Evolutionary conservation across 2,888 invertebrate species (phyloP).

Genomic region (Agonopterix subpropinquella): DNA sequence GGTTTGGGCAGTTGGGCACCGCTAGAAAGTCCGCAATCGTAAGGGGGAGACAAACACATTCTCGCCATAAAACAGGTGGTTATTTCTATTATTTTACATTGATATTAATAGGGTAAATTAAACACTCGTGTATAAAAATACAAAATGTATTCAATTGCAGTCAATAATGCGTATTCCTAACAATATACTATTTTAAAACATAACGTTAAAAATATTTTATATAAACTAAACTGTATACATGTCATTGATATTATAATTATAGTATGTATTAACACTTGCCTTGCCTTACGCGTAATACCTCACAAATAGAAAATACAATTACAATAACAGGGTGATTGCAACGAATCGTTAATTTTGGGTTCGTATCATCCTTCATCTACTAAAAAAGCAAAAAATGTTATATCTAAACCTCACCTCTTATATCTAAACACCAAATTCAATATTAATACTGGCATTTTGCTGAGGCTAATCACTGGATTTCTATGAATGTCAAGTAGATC

Average conservation of each 20-base stretch:
- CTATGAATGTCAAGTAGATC: no score
- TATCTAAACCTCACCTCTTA: no score
- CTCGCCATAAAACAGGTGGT: no score
- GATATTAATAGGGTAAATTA: not conserved
- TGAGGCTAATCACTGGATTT: no score
- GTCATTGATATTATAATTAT: slow-evolving; percentile 19
- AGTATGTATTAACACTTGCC: slow-evolving; percentile 24
- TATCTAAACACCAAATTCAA: no score
- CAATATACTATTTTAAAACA: not conserved
- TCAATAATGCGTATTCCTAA: slow-evolving; percentile 24
- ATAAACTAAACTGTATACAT: slow-evolving; percentile 14
- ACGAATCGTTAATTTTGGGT: not conserved
- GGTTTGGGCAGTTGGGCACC: no score
- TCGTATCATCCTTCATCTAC: no score
- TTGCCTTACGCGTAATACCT: slow-evolving; percentile 39
- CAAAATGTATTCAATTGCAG: slow-evolving; percentile 16
- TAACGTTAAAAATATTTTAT: slow-evolving; percentile 7
- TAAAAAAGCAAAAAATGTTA: no score
- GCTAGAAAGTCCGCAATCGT: no score
- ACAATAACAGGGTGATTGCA: not conserved
- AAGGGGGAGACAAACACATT: no score
- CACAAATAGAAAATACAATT: slow-evolving; percentile 19
- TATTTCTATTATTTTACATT: no score
- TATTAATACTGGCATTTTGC: no score
- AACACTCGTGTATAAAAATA: slow-evolving; percentile 2